A percentile compares a stretch with the other conserved stretches of the same genome.
Conservation (phyloP, 2,113 vertebrate genomes). For the Halichoeres trimaculatus region DNA sequence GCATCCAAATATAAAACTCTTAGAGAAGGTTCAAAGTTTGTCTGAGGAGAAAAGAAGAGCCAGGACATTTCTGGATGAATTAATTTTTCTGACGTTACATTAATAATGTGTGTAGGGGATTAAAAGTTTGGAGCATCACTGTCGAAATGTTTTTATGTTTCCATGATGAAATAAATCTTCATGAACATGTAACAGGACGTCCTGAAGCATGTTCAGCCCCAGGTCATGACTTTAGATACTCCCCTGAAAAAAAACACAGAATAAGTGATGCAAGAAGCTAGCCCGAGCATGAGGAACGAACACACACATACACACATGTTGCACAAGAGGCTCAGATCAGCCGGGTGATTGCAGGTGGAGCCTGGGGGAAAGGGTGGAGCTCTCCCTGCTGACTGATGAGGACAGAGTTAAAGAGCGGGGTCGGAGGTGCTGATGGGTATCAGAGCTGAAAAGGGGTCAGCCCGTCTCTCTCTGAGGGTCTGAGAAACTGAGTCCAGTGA, state of each 20-base stretch:
- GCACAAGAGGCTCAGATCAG: constrained; percentile 36
- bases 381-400: constrained; percentile 25
- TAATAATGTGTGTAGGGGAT: background rate
- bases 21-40: too few species aligned
- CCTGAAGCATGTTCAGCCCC: background rate
- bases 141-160: background rate
- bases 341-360: constrained; percentile 28
- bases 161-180: too few species aligned
- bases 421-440: constrained; percentile 4
- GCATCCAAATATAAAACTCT: too few species aligned
- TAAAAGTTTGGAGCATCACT: background rate
- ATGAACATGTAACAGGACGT: too few species aligned
- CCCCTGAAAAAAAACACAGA: constrained; percentile 26
- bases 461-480: background rate
- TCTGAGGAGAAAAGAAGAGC: too few species aligned
- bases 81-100: background rate
- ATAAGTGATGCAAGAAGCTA: constrained; percentile 53
- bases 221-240: background rate
- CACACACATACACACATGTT: constrained; percentile 5
- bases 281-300: constrained; percentile 41
- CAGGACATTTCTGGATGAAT: constrained; percentile 7
- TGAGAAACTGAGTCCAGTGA: background rate
- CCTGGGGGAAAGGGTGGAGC: constrained; percentile 54
- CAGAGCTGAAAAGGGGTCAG: background rate
- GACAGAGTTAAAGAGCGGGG: constrained; percentile 5